These are phyloP conservation scores for Gari tellinella DNA, from an alignment of 2,888 invertebrate genomes.

Conservation along the genomic window DNA sequence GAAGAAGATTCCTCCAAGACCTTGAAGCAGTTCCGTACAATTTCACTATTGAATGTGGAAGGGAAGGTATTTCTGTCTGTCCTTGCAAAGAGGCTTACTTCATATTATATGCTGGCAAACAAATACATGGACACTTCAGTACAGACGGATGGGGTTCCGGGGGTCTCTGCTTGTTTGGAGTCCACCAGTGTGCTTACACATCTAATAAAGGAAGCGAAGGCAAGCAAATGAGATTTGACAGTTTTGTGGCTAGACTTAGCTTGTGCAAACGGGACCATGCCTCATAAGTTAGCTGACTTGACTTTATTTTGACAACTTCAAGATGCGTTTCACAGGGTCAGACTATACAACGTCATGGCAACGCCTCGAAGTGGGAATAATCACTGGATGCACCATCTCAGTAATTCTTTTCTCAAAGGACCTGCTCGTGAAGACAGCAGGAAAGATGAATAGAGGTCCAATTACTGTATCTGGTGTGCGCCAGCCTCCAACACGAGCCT, in stretches of 20 bases:
- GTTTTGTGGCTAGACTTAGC: constrained; percentile 45
- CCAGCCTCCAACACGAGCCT: too few species aligned
- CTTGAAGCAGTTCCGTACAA: constrained; percentile 43
- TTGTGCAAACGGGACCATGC: constrained; percentile 42
- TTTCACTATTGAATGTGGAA: constrained; percentile 37
- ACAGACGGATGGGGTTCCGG: constrained; percentile 39
- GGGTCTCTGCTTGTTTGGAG: neutral
- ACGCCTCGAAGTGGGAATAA: constrained; percentile 5
- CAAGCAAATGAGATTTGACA: too few species aligned
- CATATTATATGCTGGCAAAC: constrained; percentile 28
- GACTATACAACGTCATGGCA: constrained; percentile 9
- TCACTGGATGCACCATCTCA: too few species aligned
- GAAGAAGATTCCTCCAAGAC: constrained; percentile 40
- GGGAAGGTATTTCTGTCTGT: constrained; percentile 40
- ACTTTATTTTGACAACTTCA: constrained; percentile 10
- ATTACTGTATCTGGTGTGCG: too few species aligned
- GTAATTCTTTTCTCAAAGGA: too few species aligned
- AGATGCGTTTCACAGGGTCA: constrained; percentile 14
- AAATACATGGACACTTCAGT: constrained; percentile 37
- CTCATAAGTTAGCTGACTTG: constrained; percentile 32
- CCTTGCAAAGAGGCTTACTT: constrained; percentile 15
- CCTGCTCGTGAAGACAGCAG: too few species aligned
- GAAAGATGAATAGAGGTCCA: too few species aligned
- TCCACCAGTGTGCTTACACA: too few species aligned
- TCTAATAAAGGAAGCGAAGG: too few species aligned